Conservation (phyloP, 1,140 invertebrate genomes). For the Eurosta solidaginis region DNA sequence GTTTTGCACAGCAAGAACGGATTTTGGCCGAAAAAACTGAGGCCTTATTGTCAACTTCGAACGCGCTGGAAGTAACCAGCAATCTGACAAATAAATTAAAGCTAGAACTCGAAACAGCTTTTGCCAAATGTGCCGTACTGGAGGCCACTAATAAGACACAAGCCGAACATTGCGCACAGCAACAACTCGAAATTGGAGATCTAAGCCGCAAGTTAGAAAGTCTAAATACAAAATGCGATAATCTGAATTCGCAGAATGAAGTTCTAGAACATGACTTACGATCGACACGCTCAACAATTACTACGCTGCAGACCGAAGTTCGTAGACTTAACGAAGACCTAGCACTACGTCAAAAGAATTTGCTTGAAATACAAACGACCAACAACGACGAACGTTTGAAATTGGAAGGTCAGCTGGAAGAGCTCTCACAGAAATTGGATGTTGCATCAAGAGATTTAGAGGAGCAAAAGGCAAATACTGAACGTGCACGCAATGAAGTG, state of each 20-base stretch:
- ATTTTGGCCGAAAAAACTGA: slow-evolving; percentile 15
- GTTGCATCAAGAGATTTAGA: slow-evolving; percentile 58
- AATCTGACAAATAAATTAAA: slow-evolving; percentile 36
- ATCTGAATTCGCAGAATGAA: slow-evolving; percentile 38
- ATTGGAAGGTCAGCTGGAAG: slow-evolving; percentile 37
- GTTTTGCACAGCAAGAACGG: slow-evolving; percentile 3
- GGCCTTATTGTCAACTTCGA: background rate
- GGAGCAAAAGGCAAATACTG: slow-evolving; percentile 55
- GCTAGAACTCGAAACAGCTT: slow-evolving; percentile 16
- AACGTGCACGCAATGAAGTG: slow-evolving; percentile 48
- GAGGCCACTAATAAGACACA: slow-evolving; percentile 37
- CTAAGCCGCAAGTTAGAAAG: slow-evolving; percentile 39
- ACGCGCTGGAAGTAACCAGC: slow-evolving; percentile 35
- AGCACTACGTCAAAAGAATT: slow-evolving; percentile 39
- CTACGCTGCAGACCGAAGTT: slow-evolving; percentile 35
- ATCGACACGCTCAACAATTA: slow-evolving; percentile 8
- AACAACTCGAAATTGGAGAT: slow-evolving; percentile 41
- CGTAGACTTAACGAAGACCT: slow-evolving; percentile 42
- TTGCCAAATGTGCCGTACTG: background rate
- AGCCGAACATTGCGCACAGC: slow-evolving; percentile 32
- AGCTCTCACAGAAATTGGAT: slow-evolving; percentile 39
- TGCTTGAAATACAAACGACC: slow-evolving; percentile 30
- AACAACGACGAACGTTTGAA: slow-evolving; percentile 35
- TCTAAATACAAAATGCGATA: slow-evolving; percentile 40
- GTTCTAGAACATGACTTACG: slow-evolving; percentile 39